Base-by-base conservation (phyloP, 2,888 invertebrate species). In the Ypsolopha scabrella region DNA sequence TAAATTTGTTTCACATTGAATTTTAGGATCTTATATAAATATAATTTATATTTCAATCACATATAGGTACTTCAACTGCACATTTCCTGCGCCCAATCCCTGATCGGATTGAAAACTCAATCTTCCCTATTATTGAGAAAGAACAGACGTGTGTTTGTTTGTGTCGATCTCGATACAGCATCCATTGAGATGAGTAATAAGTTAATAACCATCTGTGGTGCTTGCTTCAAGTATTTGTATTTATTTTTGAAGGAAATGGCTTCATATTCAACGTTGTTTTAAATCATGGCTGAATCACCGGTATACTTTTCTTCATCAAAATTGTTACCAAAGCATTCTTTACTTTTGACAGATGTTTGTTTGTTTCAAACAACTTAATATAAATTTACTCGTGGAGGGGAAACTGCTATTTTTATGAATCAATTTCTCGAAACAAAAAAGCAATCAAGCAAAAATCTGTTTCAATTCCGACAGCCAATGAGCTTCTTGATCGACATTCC, bases 401-500 rank as follows among this genome's bases (percentile, higher is more conserved):
- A 41, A 41, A 7, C 3, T 41, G 11, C n/a, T 41, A 41, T 43
- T 43, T 13, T 7, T 11, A 43, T 7, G 1, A 13, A 43, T 43
- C 43, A 1, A 24, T 24, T 24, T 24, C 24, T 4, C 24, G 24
- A 24, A 24, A 24, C 24, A 24, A 24, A 46, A 46, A 46, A 47
- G 37, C 47, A 37, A 11, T 36, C 33, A 47, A 47, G 13, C 37
- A 37, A 47, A 37, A 47, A 47, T 37, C 37, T 47, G 47, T 37
- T 47, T 36, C 36, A 47, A 47, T 37, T 37, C 37, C 9, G 47
- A 47, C 8, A 13, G 13, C 47, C 37, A 47, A 47, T 47, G 14
- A 24, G 41, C 33, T 14, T 49, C 49, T 49, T 14, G 41, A 41
- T 49, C 49, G 49, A 49, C 49, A 39, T 41, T 49, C 49, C 41